Conservation (phyloP, 2,797 vertebrate species). For the Tiaroga cobitis region DNA sequence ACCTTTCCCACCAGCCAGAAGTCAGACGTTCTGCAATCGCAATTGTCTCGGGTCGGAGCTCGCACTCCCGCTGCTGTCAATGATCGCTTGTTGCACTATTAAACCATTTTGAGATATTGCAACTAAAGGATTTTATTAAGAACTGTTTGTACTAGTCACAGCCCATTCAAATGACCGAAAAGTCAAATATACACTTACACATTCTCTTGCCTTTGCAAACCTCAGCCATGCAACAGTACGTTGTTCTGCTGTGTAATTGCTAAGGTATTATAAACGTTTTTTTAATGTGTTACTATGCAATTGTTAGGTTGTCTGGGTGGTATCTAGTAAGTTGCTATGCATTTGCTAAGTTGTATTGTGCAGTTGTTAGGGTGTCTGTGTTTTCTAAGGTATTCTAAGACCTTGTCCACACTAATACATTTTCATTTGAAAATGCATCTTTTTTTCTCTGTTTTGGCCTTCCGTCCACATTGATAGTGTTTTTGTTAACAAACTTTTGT, state of each 20-base stretch:
- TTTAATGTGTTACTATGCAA: not conserved
- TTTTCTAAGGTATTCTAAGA: not conserved
- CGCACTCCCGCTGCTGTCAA: not conserved
- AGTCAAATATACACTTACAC: not conserved
- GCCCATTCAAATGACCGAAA: not conserved
- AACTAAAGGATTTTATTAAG: not conserved
- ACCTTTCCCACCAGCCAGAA: constrained; percentile 20
- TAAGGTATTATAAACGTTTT: too few species aligned
- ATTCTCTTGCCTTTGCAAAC: not conserved
- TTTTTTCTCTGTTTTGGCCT: too few species aligned
- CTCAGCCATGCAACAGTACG: not conserved
- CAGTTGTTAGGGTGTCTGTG: not conserved
- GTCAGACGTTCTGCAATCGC: constrained; percentile 18
- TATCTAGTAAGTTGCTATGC: not conserved
- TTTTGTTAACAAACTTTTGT: too few species aligned
- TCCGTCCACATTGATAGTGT: too few species aligned
- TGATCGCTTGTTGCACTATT: not conserved
- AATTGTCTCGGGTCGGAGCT: not conserved
- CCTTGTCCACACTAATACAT: not conserved
- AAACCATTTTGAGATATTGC: constrained; percentile 10
- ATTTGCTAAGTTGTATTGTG: not conserved
- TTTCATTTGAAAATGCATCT: too few species aligned
- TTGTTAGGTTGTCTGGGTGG: not conserved
- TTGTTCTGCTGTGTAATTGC: not conserved
- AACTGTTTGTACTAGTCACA: not conserved